Evolutionary conservation across 1,140 invertebrate genomes (phyloP), one percentile per base, ranked within the genome.

Genomic region (Diorhabda elongata): DNA sequence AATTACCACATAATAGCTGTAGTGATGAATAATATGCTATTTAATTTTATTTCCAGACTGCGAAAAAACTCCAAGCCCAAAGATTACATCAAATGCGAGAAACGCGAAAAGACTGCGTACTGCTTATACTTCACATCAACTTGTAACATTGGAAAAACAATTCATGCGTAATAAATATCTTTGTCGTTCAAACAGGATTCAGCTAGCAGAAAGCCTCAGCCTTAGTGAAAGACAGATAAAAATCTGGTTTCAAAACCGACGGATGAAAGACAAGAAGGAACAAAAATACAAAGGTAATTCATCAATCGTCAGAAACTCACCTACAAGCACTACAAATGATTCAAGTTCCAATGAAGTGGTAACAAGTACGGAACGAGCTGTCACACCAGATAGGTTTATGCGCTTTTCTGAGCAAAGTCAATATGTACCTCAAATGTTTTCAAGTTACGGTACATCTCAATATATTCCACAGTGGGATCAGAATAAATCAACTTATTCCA

Each of bases 141-240:
- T 96, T 26, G 87, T 94, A 2, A 89, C 92, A 74, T 80, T 94
- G 41, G 92, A 95, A 77, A 92, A 90, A 70, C 89, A 94, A 77
- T 95, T 95, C 76, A 87, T 89, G 66, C 85, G 85, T 69, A 91
- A 89, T 71, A 87, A 89, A 44, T 96, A 96, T 75, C 84, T 96
- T 0, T 93, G 90, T 61, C 84, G 93, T 44, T 89, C 92, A 0
- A 83, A 91, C 26, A 83, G 94, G 26, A 92, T 95, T 43, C 89
- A 94, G 79, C 84, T 96, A 73, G 92, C 94, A 0, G 82, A 88
- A 5, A 82, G 86, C 43, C 82, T 96, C 2, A 84, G 85, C 44
- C 82, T 96, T 0, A 89, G 89, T 0, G 93, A 96, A 75, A 83
- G 92, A 43, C 94, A 96, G 80, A 94, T 96, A 9, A 96, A 96